phyloP scores from a whole-genome alignment of 2,888 invertebrate genomes.

The Ariolimax columbianus region DNA sequence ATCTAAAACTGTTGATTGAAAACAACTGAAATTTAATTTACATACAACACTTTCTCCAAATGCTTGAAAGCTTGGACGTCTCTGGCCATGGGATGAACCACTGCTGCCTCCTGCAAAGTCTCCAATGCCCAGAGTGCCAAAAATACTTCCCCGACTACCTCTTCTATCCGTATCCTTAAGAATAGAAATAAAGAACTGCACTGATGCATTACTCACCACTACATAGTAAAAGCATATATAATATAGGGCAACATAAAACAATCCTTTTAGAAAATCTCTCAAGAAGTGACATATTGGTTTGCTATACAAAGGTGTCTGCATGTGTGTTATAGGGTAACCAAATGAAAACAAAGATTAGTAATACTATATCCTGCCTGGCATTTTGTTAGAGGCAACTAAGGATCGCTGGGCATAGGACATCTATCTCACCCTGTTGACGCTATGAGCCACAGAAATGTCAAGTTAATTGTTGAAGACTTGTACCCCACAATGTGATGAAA shows the following conservation, averaged over 20 bases:
- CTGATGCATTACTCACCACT: not conserved
- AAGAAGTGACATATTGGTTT: not conserved
- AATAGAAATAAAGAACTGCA: not conserved
- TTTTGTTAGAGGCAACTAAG: too few relatives aligned
- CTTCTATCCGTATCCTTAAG: conserved; percentile 68
- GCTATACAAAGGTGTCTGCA: not conserved
- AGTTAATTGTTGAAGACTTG: too few relatives aligned
- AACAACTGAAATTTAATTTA: not conserved
- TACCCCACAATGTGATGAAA: too few relatives aligned
- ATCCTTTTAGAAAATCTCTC: not conserved
- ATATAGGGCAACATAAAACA: too few relatives aligned
- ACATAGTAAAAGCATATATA: not conserved
- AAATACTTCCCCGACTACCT: conserved; percentile 72
- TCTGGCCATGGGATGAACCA: conserved; percentile 55
- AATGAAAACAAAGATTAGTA: too few relatives aligned
- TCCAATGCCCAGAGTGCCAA: conserved; percentile 67
- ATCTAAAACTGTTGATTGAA: not conserved
- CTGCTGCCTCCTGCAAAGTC: conserved; percentile 56
- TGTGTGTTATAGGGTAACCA: too few relatives aligned
- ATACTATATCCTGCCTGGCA: too few relatives aligned
- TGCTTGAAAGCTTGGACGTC: conserved; percentile 76
- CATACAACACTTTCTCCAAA: conserved; percentile 77
- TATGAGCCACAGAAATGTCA: too few relatives aligned
- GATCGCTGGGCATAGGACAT: too few relatives aligned
- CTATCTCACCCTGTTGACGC: too few relatives aligned